Conservation (phyloP, 2,888 invertebrate genomes). For the Coenonympha glycerion region DNA sequence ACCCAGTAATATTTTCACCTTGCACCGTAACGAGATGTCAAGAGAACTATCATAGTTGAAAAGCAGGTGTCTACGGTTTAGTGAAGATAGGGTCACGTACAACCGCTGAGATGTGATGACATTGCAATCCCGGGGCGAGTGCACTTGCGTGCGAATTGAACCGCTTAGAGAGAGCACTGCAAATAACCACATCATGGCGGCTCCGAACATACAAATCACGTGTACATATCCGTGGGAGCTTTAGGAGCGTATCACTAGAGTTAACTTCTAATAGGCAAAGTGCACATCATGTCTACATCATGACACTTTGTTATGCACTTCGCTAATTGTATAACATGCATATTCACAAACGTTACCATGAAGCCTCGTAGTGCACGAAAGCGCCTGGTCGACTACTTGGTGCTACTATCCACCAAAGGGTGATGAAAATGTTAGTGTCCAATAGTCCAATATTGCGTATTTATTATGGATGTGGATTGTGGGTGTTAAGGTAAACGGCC, state of each 20-base stretch:
- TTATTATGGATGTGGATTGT: too few relatives aligned
- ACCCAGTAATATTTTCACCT: constrained; percentile 8
- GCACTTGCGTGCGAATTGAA: constrained; percentile 47
- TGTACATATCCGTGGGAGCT: constrained; percentile 7
- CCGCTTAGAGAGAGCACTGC: constrained; percentile 31
- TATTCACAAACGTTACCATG: too few relatives aligned
- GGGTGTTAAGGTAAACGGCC: too few relatives aligned
- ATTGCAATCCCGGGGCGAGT: constrained; percentile 57
- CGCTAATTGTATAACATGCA: too few relatives aligned
- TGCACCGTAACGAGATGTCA: constrained; percentile 17
- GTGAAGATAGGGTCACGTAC: constrained; percentile 68
- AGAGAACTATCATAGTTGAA: constrained; percentile 40
- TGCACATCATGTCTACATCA: too few relatives aligned
- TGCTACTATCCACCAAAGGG: too few relatives aligned
- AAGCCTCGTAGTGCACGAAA: too few relatives aligned
- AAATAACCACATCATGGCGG: constrained; percentile 23
- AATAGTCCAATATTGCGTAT: too few relatives aligned
- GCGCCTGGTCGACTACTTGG: too few relatives aligned
- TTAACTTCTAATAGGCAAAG: neutral
- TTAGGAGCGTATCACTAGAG: neutral
- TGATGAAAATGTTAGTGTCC: too few relatives aligned
- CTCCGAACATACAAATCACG: constrained; percentile 3
- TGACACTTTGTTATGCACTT: too few relatives aligned
- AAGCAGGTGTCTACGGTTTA: constrained; percentile 70
- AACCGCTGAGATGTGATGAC: constrained; percentile 64